These are phyloP conservation scores for Scrobipalpa atriplicella DNA, from an alignment of 2,888 invertebrate species.

Conservation along the genomic window DNA sequence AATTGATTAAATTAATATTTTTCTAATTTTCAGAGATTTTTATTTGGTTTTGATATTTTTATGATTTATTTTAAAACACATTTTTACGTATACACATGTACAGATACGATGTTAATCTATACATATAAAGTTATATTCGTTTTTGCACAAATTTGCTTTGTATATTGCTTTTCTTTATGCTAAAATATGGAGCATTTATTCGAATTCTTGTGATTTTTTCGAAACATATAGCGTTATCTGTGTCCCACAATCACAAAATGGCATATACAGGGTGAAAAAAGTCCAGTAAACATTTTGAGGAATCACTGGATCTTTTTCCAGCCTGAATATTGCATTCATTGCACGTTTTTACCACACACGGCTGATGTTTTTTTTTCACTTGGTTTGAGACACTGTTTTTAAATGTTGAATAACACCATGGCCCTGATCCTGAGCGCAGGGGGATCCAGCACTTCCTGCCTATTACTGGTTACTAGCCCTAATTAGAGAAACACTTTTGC, in stretches of 20 bases:
- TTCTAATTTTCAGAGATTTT: conserved; percentile 42
- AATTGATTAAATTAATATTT: conserved; percentile 32
- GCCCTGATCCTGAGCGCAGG: no score
- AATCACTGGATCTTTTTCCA: not conserved
- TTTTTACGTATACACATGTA: conserved; percentile 37
- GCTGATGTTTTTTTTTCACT: conserved; percentile 5
- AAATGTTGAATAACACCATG: no score
- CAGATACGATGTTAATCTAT: conserved; percentile 18
- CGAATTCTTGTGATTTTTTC: no score
- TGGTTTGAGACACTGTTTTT: not conserved
- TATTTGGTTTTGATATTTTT: conserved; percentile 35
- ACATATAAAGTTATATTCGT: not conserved
- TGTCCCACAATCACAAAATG: not conserved
- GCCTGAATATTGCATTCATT: not conserved
- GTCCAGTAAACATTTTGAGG: not conserved
- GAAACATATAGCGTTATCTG: not conserved
- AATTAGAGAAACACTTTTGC: no score
- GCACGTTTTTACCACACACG: conserved; percentile 4
- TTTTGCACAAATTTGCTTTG: not conserved
- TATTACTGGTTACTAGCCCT: no score
- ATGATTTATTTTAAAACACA: not conserved
- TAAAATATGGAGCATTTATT: no score
- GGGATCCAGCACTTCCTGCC: no score
- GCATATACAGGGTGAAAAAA: not conserved
- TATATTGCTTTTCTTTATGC: not conserved